A percentile compares a stretch with the other conserved stretches of the same genome.
Conservation (phyloP, 2,888 invertebrate species). For the Hipparchia semele region DNA sequence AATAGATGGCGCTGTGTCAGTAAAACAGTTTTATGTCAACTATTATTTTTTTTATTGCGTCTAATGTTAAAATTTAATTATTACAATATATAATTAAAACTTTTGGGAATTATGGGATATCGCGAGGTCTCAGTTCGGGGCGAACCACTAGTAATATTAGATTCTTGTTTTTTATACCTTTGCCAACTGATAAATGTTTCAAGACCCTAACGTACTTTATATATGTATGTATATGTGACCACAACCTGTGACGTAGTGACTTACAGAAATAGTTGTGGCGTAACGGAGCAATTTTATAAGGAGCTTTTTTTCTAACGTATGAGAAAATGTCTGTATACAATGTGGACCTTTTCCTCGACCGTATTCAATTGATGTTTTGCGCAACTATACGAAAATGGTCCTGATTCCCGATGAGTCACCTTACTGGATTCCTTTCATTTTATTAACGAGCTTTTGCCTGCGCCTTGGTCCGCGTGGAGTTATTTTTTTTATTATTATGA, state of each 20-base stretch:
- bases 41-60: no score
- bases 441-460: background rate
- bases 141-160: no score
- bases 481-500: no score
- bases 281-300: conserved; percentile 54
- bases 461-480: no score
- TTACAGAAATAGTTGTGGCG: conserved; percentile 57
- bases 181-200: background rate
- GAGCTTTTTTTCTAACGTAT: conserved; percentile 53
- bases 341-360: background rate
- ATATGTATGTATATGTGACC: no score
- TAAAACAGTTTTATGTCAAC: no score
- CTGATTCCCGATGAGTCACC: background rate
- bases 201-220: background rate
- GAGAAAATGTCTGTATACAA: conserved; percentile 22
- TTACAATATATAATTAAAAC: no score
- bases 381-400: background rate
- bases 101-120: no score
- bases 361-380: background rate
- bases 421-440: background rate
- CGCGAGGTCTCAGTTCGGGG: no score
- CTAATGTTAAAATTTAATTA: no score
- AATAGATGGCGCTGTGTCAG: no score
- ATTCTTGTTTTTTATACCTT: background rate
- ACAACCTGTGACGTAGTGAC: conserved; percentile 45